These are phyloP conservation scores for Ormyrus labotus DNA, from an alignment of 2,888 invertebrate species.

Conservation along the genomic window DNA sequence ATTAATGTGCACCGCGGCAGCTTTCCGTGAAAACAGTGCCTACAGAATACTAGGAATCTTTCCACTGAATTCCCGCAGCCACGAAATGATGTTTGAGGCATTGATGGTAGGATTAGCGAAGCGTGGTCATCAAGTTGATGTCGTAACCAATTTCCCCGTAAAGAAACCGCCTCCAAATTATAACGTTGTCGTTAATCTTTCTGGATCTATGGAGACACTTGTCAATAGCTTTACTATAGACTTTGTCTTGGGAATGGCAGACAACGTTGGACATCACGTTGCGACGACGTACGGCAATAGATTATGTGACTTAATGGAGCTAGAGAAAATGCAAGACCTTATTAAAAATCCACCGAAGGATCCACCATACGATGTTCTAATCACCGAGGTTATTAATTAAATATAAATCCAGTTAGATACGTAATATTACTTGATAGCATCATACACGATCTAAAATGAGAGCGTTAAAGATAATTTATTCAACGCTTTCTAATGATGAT, in stretches of 20 bases:
- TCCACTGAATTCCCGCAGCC: constrained; percentile 75
- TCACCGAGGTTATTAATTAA: constrained; percentile 62
- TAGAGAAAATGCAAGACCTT: constrained; percentile 59
- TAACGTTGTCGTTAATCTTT: constrained; percentile 69
- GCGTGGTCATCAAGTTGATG: constrained; percentile 75
- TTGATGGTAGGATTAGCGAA: constrained; percentile 74
- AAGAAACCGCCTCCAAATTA: constrained; percentile 69
- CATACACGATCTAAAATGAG: no score
- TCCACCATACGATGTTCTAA: constrained; percentile 64
- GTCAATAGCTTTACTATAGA: constrained; percentile 63
- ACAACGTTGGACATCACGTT: constrained; percentile 34
- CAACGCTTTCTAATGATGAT: not conserved
- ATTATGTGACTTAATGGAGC: constrained; percentile 58
- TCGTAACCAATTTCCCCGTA: constrained; percentile 70
- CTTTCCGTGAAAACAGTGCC: constrained; percentile 19
- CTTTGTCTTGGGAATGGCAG: constrained; percentile 1
- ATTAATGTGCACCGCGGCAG: not conserved
- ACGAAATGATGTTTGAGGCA: constrained; percentile 75
- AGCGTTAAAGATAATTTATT: no score
- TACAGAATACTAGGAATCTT: constrained; percentile 75
- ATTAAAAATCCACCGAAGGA: constrained; percentile 62
- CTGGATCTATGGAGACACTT: constrained; percentile 54
- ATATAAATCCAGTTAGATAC: no score
- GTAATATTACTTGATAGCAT: no score
- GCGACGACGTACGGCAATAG: constrained; percentile 55